Percentiles rank a stretch among this genome's conserved stretches.
These are phyloP conservation scores for Dasyprocta punctata DNA, from an alignment of 2,113 vertebrate species.

Conservation along the genomic window DNA sequence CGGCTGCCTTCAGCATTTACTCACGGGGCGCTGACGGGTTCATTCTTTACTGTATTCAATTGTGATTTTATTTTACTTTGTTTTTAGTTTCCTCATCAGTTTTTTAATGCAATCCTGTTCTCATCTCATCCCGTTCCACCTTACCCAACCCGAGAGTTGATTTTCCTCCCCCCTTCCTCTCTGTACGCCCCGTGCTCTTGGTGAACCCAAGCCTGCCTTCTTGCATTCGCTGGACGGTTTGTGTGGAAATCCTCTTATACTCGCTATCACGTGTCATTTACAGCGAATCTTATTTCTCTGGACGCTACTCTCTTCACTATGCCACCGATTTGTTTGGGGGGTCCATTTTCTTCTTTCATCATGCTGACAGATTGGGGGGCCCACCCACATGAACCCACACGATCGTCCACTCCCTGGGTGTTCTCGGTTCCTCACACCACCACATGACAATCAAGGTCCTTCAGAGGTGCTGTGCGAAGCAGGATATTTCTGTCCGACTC, in stretches of 20 bases:
- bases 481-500: fast-evolving
- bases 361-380: neutral
- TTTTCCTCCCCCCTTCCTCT: neutral
- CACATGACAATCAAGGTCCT: fast-evolving
- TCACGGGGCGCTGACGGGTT: neutral
- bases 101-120: neutral
- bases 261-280: neutral
- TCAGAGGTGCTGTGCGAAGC: neutral
- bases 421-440: neutral
- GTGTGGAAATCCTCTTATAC: neutral
- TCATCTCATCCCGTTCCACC: neutral
- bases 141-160: neutral
- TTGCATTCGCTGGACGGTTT: neutral
- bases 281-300: neutral
- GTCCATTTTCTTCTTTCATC: neutral
- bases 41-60: neutral
- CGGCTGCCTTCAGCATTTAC: too few species aligned
- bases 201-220: neutral
- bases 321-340: too few species aligned
- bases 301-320: neutral
- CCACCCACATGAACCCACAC: fast-evolving
- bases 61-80: neutral
- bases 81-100: neutral
- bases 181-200: neutral
- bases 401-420: neutral